Base-by-base conservation (phyloP, 2,113 vertebrate genomes). In the Sclerurus mexicanus region DNA sequence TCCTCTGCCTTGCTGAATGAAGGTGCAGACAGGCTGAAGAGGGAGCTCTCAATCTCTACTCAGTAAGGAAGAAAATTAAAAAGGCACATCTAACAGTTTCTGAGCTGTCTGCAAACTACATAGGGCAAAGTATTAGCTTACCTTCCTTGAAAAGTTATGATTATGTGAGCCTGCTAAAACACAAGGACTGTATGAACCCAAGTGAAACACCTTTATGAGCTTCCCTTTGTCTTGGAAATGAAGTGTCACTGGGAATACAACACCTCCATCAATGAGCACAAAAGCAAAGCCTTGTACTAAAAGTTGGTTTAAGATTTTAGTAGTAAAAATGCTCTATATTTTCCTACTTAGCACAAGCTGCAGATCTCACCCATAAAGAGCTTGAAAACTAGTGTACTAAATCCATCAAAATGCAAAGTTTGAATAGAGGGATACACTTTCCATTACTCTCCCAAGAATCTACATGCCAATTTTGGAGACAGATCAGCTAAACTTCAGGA, bases 31-130 rank as follows among this genome's bases (percentile, higher is more conserved):
- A 62, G 52, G 91, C 89, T 94, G 69, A 96, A 95, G 90, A 95
- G 83, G 89, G 83, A 97, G 91, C 83, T 93, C 89, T 90, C 76
- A 76, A 93, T 87, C 85, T 85, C 93, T 47, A 2, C 47, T 89
- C 56, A 4, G 3, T 12, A 17, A 53, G 44, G 67, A 67, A 62
- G 56, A 28, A 84, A n/a, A 25, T 2, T 9, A 49, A 52, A 66
- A 90, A 84, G 37, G 25, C 60, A 50, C 39, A 72, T 63, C 42
- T 60, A 56, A 76, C 28, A 50, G 19, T 44, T 87, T 42, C 5
- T 52, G 49, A 93, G 58, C 75, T 59, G 49, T 12, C 69, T 93
- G 69, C 31, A 69, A 62, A 83, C 63, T 40, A 8, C 56, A 50
- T 0, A 0, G 52, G 19, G 24, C 17, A 8, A 71, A 79, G 46